These are phyloP conservation scores for Menura novaehollandiae DNA, from an alignment of 2,113 vertebrate species.

Conservation along the genomic window DNA sequence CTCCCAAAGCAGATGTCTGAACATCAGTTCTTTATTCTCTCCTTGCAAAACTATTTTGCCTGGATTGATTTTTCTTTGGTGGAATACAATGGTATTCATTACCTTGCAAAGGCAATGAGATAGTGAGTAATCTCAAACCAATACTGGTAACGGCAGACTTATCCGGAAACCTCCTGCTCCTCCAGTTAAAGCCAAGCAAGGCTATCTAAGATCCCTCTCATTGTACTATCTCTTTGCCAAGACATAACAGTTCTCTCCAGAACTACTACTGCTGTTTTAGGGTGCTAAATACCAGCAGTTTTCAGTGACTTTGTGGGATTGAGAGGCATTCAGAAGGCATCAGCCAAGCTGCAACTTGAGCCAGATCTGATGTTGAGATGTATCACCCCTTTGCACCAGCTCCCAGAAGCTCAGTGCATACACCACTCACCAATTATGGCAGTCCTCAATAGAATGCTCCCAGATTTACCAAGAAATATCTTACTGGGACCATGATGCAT, in stretches of 20 bases:
- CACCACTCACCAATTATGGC: background rate
- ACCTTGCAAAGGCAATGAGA: background rate
- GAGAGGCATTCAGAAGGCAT: background rate
- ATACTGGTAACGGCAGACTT: background rate
- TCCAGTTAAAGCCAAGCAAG: background rate
- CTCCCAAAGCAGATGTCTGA: background rate
- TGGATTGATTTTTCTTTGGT: background rate
- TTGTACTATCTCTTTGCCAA: background rate
- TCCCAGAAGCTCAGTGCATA: background rate
- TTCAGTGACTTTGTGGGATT: background rate
- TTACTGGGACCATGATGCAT: background rate
- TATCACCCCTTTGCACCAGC: background rate
- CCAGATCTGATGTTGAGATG: fast-evolving
- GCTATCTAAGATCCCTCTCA: background rate
- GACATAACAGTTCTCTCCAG: background rate
- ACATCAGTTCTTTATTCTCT: background rate
- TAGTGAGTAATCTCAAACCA: background rate
- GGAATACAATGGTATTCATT: background rate
- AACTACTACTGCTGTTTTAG: background rate
- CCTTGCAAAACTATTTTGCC: background rate
- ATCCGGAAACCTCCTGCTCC: background rate
- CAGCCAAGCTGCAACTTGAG: background rate
- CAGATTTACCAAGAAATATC: background rate
- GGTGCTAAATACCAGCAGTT: background rate
- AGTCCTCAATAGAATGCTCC: background rate